Conservation (phyloP, 2,113 vertebrate genomes). For the Colistium nudipinnis region DNA sequence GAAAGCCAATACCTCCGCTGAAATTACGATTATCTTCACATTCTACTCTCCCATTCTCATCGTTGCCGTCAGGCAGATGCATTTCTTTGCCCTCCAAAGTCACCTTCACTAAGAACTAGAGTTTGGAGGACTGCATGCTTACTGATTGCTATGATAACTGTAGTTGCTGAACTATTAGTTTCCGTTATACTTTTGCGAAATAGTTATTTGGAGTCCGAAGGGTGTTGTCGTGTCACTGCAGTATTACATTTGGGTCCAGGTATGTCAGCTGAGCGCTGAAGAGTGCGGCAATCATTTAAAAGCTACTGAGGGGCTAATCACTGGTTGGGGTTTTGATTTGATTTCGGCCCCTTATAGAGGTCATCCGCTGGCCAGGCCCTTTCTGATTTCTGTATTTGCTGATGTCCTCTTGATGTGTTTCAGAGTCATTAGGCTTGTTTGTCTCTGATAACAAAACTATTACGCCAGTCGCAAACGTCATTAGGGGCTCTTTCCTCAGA, state of each 20-base stretch:
- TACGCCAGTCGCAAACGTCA: slow-evolving; percentile 54
- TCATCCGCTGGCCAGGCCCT: slow-evolving; percentile 61
- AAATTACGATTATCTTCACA: too few species aligned
- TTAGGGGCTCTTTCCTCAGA: slow-evolving; percentile 53
- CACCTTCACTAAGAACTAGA: too few species aligned
- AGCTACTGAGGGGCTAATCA: slow-evolving; percentile 34
- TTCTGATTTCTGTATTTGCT: slow-evolving; percentile 61
- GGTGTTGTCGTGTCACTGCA: slow-evolving; percentile 23
- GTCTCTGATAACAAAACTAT: slow-evolving; percentile 72
- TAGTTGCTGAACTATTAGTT: not conserved
- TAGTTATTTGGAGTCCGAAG: slow-evolving; percentile 4
- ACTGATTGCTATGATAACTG: too few species aligned
- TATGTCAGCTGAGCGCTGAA: slow-evolving; percentile 38
- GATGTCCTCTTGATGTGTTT: slow-evolving; percentile 67
- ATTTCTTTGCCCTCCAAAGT: too few species aligned
- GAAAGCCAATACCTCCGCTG: too few species aligned
- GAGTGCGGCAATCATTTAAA: slow-evolving; percentile 37
- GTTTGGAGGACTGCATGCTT: too few species aligned
- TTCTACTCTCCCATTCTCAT: too few species aligned
- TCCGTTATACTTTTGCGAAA: slow-evolving; percentile 16
- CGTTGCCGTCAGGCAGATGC: too few species aligned
- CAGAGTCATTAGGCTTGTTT: slow-evolving; percentile 67
- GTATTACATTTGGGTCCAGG: slow-evolving; percentile 16
- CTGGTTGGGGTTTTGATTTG: slow-evolving; percentile 43
- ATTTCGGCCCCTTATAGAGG: slow-evolving; percentile 54